Evolutionary conservation across 2,888 invertebrate species (phyloP), one percentile per base, ranked within the genome.

Genomic region (Neria commutata): DNA sequence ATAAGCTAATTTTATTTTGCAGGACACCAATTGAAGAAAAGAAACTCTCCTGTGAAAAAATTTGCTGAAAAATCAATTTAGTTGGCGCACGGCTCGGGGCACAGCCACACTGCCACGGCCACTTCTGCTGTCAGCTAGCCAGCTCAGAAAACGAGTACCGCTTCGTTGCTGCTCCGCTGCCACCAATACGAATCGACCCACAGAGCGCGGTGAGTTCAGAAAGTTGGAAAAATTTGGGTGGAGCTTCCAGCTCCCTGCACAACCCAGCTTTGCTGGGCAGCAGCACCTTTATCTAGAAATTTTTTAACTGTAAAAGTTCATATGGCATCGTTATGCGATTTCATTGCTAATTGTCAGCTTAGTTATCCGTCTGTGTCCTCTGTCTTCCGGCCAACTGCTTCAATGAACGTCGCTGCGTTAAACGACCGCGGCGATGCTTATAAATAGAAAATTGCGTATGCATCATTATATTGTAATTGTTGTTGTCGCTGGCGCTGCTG

Each of bases 371-470:
- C 47, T 21, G 21, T 33, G 37, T 56, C 50, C 25, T 33, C 42
- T 24, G n/a, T 29, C 29, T 8, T 29, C 29, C 29, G 29, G 29
- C 29, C 34, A 33, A n/a, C 23, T 23, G 40, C 21, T 47, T 6
- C 42, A 11, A n/a, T 8, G 21, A n/a, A 24, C 19, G 42, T 8
- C 25, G 6, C 14, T 23, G 23, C 37, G 23, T n/a, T 2, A 19
- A 3, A 42, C 19, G 16, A 53, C 58, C 29, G 37, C 34, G 34
- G 21, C 49, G 62, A 65, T 68, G 60, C 65, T 71, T 75, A 75
- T 71, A 74, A 76, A 75, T 75, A 75, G 75, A 75, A 75, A 75
- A 75, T 75, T 76, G 76, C 75, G 75, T 75, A 75, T 72, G 74
- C 73, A 74, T 66, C 73, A 71, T 71, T 4, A 5, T 19, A 47